These are phyloP conservation scores for Coranthus polyacanthus DNA, from an alignment of 2,797 vertebrate species.

Conservation along the genomic window DNA sequence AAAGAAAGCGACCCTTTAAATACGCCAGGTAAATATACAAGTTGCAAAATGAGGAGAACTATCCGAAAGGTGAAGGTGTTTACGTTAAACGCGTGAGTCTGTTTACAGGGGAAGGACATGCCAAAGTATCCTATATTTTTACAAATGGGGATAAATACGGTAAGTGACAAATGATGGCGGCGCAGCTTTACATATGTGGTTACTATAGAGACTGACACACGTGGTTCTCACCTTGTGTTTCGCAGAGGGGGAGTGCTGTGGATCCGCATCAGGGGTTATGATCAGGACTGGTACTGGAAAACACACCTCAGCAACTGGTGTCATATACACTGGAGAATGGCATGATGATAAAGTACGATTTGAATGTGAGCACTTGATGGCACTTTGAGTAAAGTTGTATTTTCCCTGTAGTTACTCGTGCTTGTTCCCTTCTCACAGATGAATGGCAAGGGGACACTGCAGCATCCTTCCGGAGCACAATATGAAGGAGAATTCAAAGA, in stretches of 20 bases:
- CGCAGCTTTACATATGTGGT: background rate
- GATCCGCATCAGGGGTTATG: slow-evolving; percentile 73
- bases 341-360: slow-evolving; percentile 85
- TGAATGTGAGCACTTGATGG: background rate
- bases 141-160: slow-evolving; percentile 88
- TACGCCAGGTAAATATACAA: slow-evolving; percentile 33
- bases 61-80: background rate
- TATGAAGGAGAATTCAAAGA: slow-evolving; percentile 91
- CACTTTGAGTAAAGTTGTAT: background rate
- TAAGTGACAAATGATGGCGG: slow-evolving; percentile 62
- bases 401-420: background rate
- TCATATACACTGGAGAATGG: slow-evolving; percentile 86
- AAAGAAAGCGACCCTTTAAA: slow-evolving; percentile 4
- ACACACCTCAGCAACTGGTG: slow-evolving; percentile 81
- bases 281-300: slow-evolving; percentile 84
- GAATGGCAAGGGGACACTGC: slow-evolving; percentile 87
- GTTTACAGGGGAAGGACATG: slow-evolving; percentile 63
- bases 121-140: slow-evolving; percentile 82
- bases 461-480: slow-evolving; percentile 87
- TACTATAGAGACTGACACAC: background rate
- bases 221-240: background rate
- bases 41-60: too few species aligned
- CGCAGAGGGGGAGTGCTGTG: slow-evolving; percentile 85
- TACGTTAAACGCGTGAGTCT: background rate
- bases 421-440: slow-evolving; percentile 75